These are phyloP conservation scores for Drosophila parvula DNA, from an alignment of 1,140 invertebrate species.

Conservation along the genomic window DNA sequence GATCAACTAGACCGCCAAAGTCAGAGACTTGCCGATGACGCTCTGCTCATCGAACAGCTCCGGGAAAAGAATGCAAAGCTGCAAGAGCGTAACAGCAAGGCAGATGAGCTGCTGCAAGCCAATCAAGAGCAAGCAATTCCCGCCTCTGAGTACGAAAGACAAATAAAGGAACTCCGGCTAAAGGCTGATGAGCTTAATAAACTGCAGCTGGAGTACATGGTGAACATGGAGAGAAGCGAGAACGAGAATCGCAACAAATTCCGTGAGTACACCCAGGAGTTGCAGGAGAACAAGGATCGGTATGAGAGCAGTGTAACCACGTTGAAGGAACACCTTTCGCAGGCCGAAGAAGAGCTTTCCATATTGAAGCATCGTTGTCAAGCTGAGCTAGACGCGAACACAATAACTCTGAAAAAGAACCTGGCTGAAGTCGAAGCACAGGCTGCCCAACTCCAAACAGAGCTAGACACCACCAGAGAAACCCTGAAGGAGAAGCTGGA, in stretches of 20 bases:
- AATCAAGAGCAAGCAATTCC: neutral
- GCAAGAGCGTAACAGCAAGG: slow-evolving; percentile 36
- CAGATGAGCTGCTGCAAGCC: slow-evolving; percentile 16
- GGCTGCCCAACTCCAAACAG: neutral
- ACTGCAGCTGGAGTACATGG: slow-evolving; percentile 43
- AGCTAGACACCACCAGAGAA: neutral
- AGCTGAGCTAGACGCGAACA: slow-evolving; percentile 1
- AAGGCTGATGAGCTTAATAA: slow-evolving; percentile 24
- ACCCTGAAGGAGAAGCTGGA: neutral
- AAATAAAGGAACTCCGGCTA: neutral
- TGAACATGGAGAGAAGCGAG: slow-evolving; percentile 52
- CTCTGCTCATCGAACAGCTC: slow-evolving; percentile 50
- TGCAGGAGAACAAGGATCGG: slow-evolving; percentile 39
- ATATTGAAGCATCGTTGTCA: neutral
- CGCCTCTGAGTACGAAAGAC: neutral
- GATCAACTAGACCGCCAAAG: slow-evolving; percentile 41
- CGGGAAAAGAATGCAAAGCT: slow-evolving; percentile 55
- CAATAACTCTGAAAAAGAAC: neutral
- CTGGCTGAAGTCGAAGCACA: neutral
- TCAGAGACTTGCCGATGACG: slow-evolving; percentile 37
- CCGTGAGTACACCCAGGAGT: slow-evolving; percentile 37
- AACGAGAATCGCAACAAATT: slow-evolving; percentile 43
- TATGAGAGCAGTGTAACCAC: slow-evolving; percentile 26
- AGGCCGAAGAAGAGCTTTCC: slow-evolving; percentile 9
- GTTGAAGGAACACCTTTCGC: slow-evolving; percentile 20